Evolutionary conservation across 2,113 vertebrate genomes (phyloP), one percentile per base, ranked within the genome.

Genomic region (Ivindomyrus marchei): DNA sequence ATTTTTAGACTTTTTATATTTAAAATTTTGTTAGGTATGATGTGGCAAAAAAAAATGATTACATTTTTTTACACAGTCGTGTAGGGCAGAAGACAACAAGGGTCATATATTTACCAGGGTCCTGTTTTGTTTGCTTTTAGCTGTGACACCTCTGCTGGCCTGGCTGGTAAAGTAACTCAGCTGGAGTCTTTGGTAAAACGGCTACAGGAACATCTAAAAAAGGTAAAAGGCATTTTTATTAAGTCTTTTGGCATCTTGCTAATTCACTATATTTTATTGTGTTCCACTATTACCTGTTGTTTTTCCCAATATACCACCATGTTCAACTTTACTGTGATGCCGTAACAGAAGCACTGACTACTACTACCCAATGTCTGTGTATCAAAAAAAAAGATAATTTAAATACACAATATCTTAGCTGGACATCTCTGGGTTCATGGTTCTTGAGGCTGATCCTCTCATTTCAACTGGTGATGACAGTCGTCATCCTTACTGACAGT

Each of bases 151-250:
- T 97, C 97, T 92, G 97, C 97, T 91, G 97, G 97, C 74, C 97
- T 99, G 21, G 96, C 98, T 93, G 97, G 97, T 90, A 99, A 99
- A 94, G 97, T 99, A 93, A 98, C 97, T 90, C 98, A 99, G 86
- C 94, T 99, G 91, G 98, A 99, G 94, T 95, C 97, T 56, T 97
- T 99, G 96, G 96, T 99, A 93, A 99, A 98, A 96, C 97, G 99
- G 97, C 96, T 99, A 86, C 98, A 98, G 90, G 98, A 99, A 45
- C 97, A 98, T 91, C 92, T 99, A 92, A 98, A 99, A 94, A 99
- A 99, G 98, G 98, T 85, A 85, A 83, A 83, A 85, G 83, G 13
- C 15, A 36, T 36, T 36, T 36, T 36, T 36, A 1, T 36, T 36
- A 36, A 39, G 36, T 39, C 36, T 39, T 2, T 39, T 39, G 2